A percentile compares a stretch with the other conserved stretches of the same genome.
These are phyloP conservation scores for Tetragonisca angustula DNA, from an alignment of 2,888 invertebrate genomes.

Conservation along the genomic window DNA sequence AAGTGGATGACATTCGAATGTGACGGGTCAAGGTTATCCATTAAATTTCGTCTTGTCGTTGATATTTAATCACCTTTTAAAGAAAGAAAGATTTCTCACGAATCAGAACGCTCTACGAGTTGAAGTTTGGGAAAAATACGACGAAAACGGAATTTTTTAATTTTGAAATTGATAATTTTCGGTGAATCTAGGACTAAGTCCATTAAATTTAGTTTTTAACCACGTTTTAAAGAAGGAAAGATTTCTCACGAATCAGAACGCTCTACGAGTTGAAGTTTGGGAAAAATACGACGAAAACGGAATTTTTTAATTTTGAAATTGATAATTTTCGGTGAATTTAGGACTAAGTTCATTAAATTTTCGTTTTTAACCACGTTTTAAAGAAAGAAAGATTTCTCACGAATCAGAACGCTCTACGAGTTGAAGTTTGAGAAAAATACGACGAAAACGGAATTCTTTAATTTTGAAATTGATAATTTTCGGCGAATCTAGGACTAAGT, in stretches of 20 bases:
- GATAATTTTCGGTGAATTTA: neutral
- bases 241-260: neutral
- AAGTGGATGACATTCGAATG: too few relatives aligned
- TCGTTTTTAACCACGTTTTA: neutral
- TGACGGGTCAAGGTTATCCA: neutral
- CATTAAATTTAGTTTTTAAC: neutral
- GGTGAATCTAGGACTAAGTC: neutral
- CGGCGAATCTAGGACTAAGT: neutral
- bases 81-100: neutral
- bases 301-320: neutral
- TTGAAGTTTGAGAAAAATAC: too few relatives aligned
- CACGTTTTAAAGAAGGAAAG: neutral
- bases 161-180: neutral
- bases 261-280: neutral
- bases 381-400: neutral
- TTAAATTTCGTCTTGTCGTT: neutral
- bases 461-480: neutral
- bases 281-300: neutral
- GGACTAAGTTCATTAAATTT: neutral
- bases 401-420: neutral
- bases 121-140: neutral
- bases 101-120: neutral
- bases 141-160: neutral
- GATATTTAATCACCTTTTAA: neutral
- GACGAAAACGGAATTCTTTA: neutral